Evolutionary conservation across 2,797 vertebrate genomes (phyloP), one percentile per base, ranked within the genome.

Genomic region (Xenops minutus): DNA sequence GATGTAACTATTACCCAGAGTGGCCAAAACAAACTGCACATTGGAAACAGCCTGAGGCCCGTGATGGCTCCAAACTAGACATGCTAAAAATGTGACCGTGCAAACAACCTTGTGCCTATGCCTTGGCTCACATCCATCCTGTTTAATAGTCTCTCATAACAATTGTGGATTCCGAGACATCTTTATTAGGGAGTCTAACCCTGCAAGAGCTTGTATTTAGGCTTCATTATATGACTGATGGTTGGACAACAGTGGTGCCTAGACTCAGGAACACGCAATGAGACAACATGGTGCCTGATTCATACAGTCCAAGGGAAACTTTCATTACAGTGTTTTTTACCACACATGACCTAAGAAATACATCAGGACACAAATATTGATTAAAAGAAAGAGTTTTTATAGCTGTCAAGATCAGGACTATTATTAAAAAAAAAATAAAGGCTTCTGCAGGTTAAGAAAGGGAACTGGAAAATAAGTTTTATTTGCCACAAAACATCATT

Each of bases 341-440:
- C 32, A 56, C 29, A 48, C 14, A 32, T 41, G 8, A 43, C 17
- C 27, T 32, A 76, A 75, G 66, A 82, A 83, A 72, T 55, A 75
- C 7, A 68, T 34, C 6, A 68, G 20, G 49, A 83, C 30, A 89
- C 24, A 84, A 77, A 73, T 56, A 63, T 2, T 85, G 41, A 61
- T 87, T 87, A 59, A 92, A 95, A 93, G 7, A 34, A 89, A 74
- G 34, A 2, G 48, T 46, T 82, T 94, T 44, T 69, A 37, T 14
- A 83, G 49, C 26, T 91, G 39, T 22, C 43, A 78, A 66, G 43
- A 67, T 59, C 9, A 39, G 44, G 81, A 71, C 8, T 43, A 46
- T 36, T 51, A 51, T 39, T 73, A 5, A 34, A 37, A 37, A 64
- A 32, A 32, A 56, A 44, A 41, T 16, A 41, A 39, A 27, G 18